Evolutionary conservation across 2,888 invertebrate genomes (phyloP), one percentile per base, ranked within the genome.

Genomic region (Baronia brevicornis): DNA sequence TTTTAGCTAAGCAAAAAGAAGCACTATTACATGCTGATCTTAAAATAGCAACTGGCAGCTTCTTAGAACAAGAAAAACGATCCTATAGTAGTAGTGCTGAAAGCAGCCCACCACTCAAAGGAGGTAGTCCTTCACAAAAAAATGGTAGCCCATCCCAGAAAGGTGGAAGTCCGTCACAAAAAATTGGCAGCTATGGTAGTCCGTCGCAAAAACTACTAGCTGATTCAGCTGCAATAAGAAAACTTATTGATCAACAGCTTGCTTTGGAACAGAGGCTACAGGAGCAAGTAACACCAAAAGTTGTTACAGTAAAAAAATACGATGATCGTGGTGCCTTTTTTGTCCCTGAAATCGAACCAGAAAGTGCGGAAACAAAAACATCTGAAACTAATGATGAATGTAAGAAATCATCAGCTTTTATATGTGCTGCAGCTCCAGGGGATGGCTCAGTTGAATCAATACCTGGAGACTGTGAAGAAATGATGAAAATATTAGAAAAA

Each of bases 1-100:
- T 91, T 24, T 89, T 91, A 39, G 95, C 93, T 0, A 90, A 92
- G 53, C 94, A 94, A 70, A 95, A 96, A 64, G 95, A 95, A 53
- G 92, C 92, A 9, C 63, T 93, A 30, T 69, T 96, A 4, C 65
- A 87, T 30, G 88, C 88, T 2, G 89, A 89, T 45, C 84, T 84
- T 6, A 84, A 84, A 48, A 68, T 77, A 47, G 80, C 79, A 1
- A 84, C 80, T 35, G 62, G 80, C 9, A 64, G 69, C 55, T 85
- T 85, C 52, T 59, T 85, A 20, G 85, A 85, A 56, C 69, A 79
- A 53, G 85, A 85, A 54, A 84, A 79, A 48, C 67, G 84, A 1
- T 82, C 80, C 1, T 84, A 85, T 31, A 78, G 82, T 38, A 89
- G 89, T 37, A 89, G 88, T 45, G 87, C 87, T 2, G 88, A 88